phyloP scores from a whole-genome alignment of 2,888 invertebrate species.

The Drosophila cracens region DNA sequence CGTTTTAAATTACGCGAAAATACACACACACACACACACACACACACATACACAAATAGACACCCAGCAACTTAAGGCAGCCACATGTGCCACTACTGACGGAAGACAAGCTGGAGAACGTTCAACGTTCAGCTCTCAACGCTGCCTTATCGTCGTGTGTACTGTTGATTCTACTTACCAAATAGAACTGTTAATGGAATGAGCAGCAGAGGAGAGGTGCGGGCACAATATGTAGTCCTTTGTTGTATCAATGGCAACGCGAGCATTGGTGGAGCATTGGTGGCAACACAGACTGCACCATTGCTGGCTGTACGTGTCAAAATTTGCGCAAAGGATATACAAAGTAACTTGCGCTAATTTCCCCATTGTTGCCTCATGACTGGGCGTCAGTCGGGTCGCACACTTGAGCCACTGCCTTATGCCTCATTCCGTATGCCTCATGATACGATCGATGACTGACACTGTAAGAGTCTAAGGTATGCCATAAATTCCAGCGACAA shows the following conservation, averaged over 20 bases:
- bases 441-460: conserved; percentile 26
- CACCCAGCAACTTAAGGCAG: conserved; percentile 1
- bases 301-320: conserved; percentile 56
- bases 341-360: conserved; percentile 78
- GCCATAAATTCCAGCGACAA: not conserved
- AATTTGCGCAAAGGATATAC: conserved; percentile 74
- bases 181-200: conserved; percentile 47
- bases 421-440: not conserved
- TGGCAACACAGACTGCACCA: conserved; percentile 19
- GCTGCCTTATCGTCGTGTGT: conserved; percentile 19
- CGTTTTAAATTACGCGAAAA: conserved; percentile 79
- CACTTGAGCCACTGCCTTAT: not conserved
- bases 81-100: conserved; percentile 20
- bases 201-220: conserved; percentile 29
- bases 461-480: not conserved
- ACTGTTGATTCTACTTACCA: conserved; percentile 54
- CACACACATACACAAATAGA: conserved; percentile 4
- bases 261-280: conserved; percentile 3
- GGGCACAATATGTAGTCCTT: conserved; percentile 57
- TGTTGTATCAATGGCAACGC: conserved; percentile 70
- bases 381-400: not conserved
- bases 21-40: conserved; percentile 48
- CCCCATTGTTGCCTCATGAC: conserved; percentile 48
- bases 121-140: conserved; percentile 31
- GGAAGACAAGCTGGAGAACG: conserved; percentile 38